Evolutionary conservation across 23 tunicate species (phyloP).

Genomic region (Botrylloides violaceus): DNA sequence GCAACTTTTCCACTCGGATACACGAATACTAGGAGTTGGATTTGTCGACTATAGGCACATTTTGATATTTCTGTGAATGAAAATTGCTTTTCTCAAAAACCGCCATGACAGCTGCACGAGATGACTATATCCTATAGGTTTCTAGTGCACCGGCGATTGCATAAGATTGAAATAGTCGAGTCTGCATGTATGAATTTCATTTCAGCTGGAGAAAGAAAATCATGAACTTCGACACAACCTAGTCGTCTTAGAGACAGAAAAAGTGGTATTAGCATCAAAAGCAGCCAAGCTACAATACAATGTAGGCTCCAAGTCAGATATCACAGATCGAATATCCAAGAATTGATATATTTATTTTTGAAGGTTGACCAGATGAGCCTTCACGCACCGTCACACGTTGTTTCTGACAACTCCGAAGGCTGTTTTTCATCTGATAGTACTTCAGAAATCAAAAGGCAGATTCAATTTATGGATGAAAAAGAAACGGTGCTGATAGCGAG

Average conservation of each 20-base stretch:
- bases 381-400: constrained; percentile 55
- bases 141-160: no score
- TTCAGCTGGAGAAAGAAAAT: constrained; percentile 19
- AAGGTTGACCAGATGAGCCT: constrained; percentile 84
- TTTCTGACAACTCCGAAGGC: constrained; percentile 1
- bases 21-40: no score
- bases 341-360: not conserved
- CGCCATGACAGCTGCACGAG: no score
- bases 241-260: not conserved
- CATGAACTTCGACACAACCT: constrained; percentile 8
- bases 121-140: no score
- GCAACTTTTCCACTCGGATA: no score
- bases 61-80: no score
- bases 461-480: constrained; percentile 59
- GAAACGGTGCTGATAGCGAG: constrained; percentile 26
- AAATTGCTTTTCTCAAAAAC: no score
- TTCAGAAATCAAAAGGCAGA: constrained; percentile 48
- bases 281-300: constrained; percentile 9
- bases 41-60: no score
- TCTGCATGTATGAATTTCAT: not conserved
- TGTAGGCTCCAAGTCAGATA: not conserved
- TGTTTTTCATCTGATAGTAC: constrained; percentile 11
- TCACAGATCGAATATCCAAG: no score
- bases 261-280: not conserved
- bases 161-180: no score